Evolutionary conservation across 2,797 vertebrate species (phyloP), one percentile per base, ranked within the genome.

Genomic region (Heteromormyrus szaboi): DNA sequence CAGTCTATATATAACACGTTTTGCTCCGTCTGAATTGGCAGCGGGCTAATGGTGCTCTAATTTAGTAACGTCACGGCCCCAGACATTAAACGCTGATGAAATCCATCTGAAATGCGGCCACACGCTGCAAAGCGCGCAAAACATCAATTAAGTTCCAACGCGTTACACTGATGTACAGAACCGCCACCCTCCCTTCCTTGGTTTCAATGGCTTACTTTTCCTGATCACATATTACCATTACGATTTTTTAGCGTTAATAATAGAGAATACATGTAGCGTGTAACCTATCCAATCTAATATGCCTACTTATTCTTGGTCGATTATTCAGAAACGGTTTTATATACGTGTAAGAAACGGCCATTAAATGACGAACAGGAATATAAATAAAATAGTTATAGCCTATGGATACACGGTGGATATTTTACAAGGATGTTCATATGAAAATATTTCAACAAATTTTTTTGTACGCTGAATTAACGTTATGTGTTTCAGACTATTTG

Each of bases 51-150:
- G 59, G 84, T 41, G 56, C 56, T 89, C 76, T 85, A 68, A 41
- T 85, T 89, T 85, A 85, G 19, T 85, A 44, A 65, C 54, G 83
- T 84, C 88, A 89, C 56, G 62, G 88, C 56, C 88, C 59, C 6
- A 81, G 88, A 62, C 83, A 85, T 89, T 85, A 85, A 89, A 85
- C 37, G 88, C 54, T 89, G 83, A 89, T 72, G 88, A 89, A 86
- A 89, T 68, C 41, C 81, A 8, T 46, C 44, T 85, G 59, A 85
- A 85, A 85, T 50, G 29, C 88, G 50, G 25, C 53, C 46, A 68
- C 56, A 62, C 76, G 19, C n/a, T 19, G 51, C 76, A 62, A 85
- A 88, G 37, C 79, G 37, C 12, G 54, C 88, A 51, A 59, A 46
- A 54, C 22, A 79, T 51, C 44, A n/a, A 86, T 86, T 56, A 56